Conservation (phyloP, 2,888 invertebrate genomes). For the Cacoxenus indagator region DNA sequence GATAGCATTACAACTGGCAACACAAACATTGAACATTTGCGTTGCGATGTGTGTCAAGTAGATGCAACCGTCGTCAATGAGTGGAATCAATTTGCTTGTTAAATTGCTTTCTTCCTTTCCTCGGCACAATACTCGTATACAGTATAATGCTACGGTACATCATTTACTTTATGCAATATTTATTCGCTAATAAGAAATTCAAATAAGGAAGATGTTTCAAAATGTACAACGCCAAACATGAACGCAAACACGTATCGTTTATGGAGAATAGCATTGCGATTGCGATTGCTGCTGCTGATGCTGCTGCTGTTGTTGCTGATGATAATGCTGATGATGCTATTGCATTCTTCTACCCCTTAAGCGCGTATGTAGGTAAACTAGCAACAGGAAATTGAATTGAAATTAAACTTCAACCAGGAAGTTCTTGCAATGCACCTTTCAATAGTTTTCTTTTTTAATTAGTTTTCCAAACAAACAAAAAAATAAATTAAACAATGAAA, state of each 20-base stretch:
- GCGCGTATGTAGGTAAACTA: constrained; percentile 5
- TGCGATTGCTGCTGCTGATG: constrained; percentile 5
- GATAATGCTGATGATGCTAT: background rate
- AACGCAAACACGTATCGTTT: background rate
- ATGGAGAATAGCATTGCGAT: background rate
- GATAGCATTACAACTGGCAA: background rate
- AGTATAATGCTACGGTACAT: background rate
- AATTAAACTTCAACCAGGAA: constrained; percentile 9
- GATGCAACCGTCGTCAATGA: constrained; percentile 52
- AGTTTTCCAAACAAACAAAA: background rate
- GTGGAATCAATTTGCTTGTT: constrained; percentile 57
- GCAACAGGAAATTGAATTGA: constrained; percentile 12
- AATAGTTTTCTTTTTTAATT: constrained; percentile 10
- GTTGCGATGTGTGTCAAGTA: constrained; percentile 63
- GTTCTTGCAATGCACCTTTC: constrained; percentile 3
- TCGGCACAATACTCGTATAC: background rate
- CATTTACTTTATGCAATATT: constrained; percentile 30
- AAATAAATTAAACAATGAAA: background rate
- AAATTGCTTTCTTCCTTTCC: constrained; percentile 53
- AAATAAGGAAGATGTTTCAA: constrained; percentile 42
- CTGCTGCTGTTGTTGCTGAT: constrained; percentile 5
- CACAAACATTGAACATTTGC: constrained; percentile 40
- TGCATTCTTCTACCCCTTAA: background rate
- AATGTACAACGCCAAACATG: constrained; percentile 35
- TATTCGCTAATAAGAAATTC: constrained; percentile 44